Conservation (phyloP, 2,113 vertebrate species). For the Salvelinus sp. region DNA sequence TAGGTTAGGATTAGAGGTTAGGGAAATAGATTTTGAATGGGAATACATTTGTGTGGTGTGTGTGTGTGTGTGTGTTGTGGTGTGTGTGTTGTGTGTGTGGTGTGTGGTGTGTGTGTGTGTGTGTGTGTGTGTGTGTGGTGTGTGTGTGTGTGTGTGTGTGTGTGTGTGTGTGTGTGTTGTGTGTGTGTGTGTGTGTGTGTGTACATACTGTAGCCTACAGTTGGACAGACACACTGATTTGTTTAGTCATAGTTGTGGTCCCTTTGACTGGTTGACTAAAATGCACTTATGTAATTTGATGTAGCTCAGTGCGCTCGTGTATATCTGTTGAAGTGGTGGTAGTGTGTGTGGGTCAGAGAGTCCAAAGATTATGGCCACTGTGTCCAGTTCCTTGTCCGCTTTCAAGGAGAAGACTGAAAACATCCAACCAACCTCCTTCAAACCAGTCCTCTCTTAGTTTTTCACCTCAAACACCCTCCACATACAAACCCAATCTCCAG, state of each 20-base stretch:
- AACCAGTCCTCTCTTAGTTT: too few relatives aligned
- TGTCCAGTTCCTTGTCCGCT: too few relatives aligned
- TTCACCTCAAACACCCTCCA: too few relatives aligned
- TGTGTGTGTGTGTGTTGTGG: neutral
- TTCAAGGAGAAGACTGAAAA: neutral
- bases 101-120: conserved; percentile 9
- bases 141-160: conserved; percentile 9
- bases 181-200: conserved; percentile 5
- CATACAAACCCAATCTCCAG: too few relatives aligned
- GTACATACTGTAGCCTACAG: neutral
- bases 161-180: conserved; percentile 7
- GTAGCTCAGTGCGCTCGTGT: too few relatives aligned
- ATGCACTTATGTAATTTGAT: too few relatives aligned
- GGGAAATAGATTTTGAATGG: too few relatives aligned
- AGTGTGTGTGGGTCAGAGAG: too few relatives aligned
- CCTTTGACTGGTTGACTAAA: too few relatives aligned
- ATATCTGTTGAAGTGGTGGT: too few relatives aligned
- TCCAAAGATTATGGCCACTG: too few relatives aligned
- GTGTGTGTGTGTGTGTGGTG: conserved; percentile 10
- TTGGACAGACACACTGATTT: conserved; percentile 37
- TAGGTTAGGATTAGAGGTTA: too few relatives aligned
- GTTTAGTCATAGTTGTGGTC: conserved; percentile 45
- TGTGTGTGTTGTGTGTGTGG: neutral
- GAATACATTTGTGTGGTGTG: neutral
- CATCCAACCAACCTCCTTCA: conserved; percentile 1